A percentile compares a stretch with the other conserved stretches of the same genome.
These are phyloP conservation scores for Apodemia hepburni DNA, from an alignment of 2,888 invertebrate species.

Conservation along the genomic window DNA sequence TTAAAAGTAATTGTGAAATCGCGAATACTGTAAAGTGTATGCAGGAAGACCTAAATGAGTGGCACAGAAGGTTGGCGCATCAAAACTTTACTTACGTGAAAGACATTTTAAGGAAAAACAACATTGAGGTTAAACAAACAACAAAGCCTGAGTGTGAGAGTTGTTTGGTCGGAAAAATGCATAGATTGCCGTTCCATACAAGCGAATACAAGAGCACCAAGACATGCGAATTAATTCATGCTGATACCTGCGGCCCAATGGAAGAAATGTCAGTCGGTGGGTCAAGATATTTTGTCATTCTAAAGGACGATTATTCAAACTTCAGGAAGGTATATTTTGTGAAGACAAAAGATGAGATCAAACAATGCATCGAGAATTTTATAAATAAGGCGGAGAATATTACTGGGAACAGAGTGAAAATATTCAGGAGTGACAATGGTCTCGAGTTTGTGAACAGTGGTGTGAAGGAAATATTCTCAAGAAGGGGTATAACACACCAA, in stretches of 20 bases:
- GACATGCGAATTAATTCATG: constrained; percentile 32
- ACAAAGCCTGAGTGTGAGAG: constrained; percentile 24
- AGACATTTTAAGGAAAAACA: constrained; percentile 28
- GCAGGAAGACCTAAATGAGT: constrained; percentile 34
- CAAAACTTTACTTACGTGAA: constrained; percentile 29
- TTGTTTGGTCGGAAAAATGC: constrained; percentile 23
- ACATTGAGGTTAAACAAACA: constrained; percentile 27
- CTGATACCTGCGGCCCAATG: constrained; percentile 33
- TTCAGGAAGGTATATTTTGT: constrained; percentile 28
- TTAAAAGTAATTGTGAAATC: background rate
- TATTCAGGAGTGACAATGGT: constrained; percentile 12
- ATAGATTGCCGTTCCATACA: constrained; percentile 17
- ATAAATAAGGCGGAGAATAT: constrained; percentile 34
- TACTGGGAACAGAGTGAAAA: constrained; percentile 18
- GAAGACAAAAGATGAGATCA: constrained; percentile 27
- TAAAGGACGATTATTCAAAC: constrained; percentile 37
- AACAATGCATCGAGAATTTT: constrained; percentile 28
- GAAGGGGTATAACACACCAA: constrained; percentile 38
- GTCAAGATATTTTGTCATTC: constrained; percentile 24
- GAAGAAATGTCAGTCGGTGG: constrained; percentile 31
- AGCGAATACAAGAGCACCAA: constrained; percentile 25
- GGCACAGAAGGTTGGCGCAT: constrained; percentile 28
- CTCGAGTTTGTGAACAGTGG: background rate
- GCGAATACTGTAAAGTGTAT: constrained; percentile 1
- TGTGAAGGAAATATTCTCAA: constrained; percentile 27